These are phyloP conservation scores for Cheilosia pagana DNA, from an alignment of 2,888 invertebrate genomes.

Conservation along the genomic window DNA sequence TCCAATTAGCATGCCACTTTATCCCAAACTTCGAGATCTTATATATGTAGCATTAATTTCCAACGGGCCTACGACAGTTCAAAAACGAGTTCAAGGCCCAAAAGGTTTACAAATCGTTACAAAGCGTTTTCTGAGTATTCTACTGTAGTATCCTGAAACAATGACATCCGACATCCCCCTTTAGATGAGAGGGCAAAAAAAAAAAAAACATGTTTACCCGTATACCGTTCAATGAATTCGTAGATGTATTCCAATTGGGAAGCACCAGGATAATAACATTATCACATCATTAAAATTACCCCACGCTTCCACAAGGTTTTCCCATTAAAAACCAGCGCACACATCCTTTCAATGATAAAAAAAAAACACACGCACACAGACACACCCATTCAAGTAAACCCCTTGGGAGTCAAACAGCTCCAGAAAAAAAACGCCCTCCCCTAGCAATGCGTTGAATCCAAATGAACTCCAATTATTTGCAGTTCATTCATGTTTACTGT, in stretches of 20 bases:
- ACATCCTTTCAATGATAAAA: slow-evolving; percentile 7
- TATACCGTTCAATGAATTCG: not conserved
- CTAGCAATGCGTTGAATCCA: slow-evolving; percentile 37
- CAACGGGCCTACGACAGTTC: too few species aligned
- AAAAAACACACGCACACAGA: not conserved
- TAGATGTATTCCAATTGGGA: slow-evolving; percentile 22
- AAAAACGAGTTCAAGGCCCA: too few species aligned
- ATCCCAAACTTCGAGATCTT: too few species aligned
- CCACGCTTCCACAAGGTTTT: slow-evolving; percentile 13
- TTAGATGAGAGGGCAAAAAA: too few species aligned
- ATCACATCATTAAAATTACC: slow-evolving; percentile 47
- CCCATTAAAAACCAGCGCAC: slow-evolving; percentile 40
- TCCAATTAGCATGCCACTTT: too few species aligned
- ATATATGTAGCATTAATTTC: too few species aligned
- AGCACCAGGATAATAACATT: slow-evolving; percentile 47
- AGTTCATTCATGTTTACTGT: slow-evolving; percentile 34
- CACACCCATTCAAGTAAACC: not conserved
- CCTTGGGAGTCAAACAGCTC: not conserved
- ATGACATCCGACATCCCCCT: too few species aligned
- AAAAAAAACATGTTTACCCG: slow-evolving; percentile 13
- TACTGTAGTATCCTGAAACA: too few species aligned
- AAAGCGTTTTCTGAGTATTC: too few species aligned
- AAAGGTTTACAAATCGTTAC: too few species aligned
- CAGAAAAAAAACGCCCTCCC: not conserved
- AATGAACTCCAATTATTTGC: slow-evolving; percentile 51